A percentile compares a stretch with the other conserved stretches of the same genome.
These are phyloP conservation scores for Papilio demoleus DNA, from an alignment of 2,888 invertebrate species.

Conservation along the genomic window DNA sequence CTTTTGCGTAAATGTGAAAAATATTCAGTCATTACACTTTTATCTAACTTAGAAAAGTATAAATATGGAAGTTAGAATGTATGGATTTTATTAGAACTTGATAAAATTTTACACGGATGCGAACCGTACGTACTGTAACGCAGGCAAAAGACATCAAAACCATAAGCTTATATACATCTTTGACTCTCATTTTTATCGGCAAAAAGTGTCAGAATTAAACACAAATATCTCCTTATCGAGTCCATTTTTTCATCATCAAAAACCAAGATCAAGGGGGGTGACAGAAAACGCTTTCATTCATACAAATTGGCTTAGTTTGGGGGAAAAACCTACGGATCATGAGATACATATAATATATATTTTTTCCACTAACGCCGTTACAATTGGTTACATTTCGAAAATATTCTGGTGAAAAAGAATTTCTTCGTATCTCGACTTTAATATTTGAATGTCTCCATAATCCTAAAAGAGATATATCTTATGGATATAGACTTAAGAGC, in stretches of 20 bases:
- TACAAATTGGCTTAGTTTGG: conserved; percentile 42
- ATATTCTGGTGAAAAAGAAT: conserved; percentile 27
- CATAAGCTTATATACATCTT: no score
- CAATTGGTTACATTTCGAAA: conserved; percentile 31
- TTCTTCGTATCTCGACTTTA: neutral
- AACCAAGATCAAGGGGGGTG: conserved; percentile 36
- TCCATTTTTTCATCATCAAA: neutral
- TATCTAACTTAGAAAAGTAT: no score
- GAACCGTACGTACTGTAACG: no score
- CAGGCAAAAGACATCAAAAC: no score
- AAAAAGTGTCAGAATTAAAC: neutral
- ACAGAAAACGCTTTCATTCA: conserved; percentile 42
- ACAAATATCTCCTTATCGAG: neutral
- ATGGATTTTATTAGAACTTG: no score
- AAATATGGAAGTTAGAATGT: no score
- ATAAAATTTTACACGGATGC: no score
- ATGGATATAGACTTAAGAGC: no score
- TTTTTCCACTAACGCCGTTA: conserved; percentile 33
- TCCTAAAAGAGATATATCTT: neutral
- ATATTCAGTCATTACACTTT: neutral
- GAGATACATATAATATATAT: conserved; percentile 24
- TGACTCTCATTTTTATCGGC: no score
- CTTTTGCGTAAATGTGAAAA: neutral
- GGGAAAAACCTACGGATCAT: conserved; percentile 35
- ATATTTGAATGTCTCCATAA: neutral